These are phyloP conservation scores for Tokudaia tokunoshimensis DNA, from an alignment of 2,797 vertebrate species.

Conservation along the genomic window DNA sequence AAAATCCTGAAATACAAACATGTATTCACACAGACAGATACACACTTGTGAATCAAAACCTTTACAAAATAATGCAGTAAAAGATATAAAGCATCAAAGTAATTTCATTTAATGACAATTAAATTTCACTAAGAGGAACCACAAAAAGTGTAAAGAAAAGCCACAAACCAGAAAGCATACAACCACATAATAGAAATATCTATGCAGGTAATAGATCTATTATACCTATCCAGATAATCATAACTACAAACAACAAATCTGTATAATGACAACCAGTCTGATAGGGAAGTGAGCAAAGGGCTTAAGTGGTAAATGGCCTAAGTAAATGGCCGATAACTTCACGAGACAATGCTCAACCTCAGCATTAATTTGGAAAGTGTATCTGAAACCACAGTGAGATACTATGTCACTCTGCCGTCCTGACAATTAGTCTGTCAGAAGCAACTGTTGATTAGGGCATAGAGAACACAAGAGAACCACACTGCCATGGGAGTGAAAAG, in stretches of 20 bases:
- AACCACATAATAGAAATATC: background rate
- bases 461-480: background rate
- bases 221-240: background rate
- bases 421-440: constrained; percentile 40
- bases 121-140: constrained; percentile 53
- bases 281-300: background rate
- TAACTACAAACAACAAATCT: constrained; percentile 11
- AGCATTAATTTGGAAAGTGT: background rate
- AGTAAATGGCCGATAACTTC: background rate
- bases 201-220: background rate
- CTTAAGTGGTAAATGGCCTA: constrained; percentile 7
- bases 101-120: constrained; percentile 29
- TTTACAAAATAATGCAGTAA: constrained; percentile 1
- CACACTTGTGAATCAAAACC: constrained; percentile 15
- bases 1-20: background rate
- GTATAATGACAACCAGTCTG: constrained; percentile 40
- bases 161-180: constrained; percentile 5
- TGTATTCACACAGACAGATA: background rate
- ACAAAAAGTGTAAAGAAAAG: constrained; percentile 36
- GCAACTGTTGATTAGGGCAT: background rate
- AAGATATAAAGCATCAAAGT: background rate
- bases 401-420: background rate
- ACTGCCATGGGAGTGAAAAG: background rate
- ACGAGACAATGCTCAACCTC: constrained; percentile 29
- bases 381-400: constrained; percentile 51